A percentile compares a stretch with the other conserved stretches of the same genome.
Conservation (phyloP, 2,888 invertebrate species). For the Ophion slaviceki region DNA sequence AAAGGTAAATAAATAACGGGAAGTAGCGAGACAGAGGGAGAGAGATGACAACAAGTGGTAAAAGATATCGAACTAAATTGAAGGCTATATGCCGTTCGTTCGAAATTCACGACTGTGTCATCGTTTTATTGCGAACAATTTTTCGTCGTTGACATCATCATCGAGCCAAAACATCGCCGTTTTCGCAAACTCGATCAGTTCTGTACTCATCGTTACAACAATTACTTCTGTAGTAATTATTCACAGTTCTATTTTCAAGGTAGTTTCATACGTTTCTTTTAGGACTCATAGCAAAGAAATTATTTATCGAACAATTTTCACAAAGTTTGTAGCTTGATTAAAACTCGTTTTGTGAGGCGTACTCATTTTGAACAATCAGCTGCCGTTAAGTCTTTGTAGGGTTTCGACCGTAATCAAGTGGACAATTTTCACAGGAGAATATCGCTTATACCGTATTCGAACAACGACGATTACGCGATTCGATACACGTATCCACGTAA, state of each 20-base stretch:
- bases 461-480: conserved; percentile 30
- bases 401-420: not conserved
- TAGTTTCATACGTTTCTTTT: not conserved
- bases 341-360: not conserved
- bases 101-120: conserved; percentile 20
- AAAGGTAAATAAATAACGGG: conserved; percentile 29
- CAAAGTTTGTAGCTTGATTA: not conserved
- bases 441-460: not conserved
- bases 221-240: not conserved
- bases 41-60: not conserved
- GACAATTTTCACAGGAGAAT: too few relatives aligned
- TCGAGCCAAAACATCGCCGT: conserved; percentile 36
- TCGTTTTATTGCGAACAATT: conserved; percentile 37
- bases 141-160: conserved; percentile 11
- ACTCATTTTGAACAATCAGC: not conserved
- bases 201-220: not conserved
- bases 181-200: conserved; percentile 52
- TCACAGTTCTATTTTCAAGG: too few relatives aligned
- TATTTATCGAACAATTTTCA: conserved; percentile 19
- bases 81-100: conserved; percentile 6
- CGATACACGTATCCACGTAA: not conserved
- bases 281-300: not conserved
- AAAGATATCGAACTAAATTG: not conserved
- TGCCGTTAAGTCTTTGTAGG: not conserved
- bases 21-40: conserved; percentile 5